Base-by-base conservation (phyloP, 1,140 invertebrate genomes). In the Drosophila simulans region DNA sequence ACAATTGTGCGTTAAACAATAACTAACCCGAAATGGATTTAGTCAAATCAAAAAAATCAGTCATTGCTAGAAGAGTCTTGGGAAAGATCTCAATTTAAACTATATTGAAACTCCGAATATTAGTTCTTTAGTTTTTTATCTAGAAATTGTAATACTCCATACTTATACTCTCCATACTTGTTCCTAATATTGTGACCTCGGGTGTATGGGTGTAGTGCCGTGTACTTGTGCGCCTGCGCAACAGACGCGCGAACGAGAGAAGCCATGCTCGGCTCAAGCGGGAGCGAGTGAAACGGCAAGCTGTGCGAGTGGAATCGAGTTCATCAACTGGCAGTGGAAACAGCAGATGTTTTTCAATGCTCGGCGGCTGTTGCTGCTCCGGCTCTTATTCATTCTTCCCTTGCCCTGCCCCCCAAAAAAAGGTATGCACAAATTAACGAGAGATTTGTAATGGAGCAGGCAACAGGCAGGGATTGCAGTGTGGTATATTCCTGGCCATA, bases 291-390 rank as follows among this genome's bases (percentile, higher is more conserved):
- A 56, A 39, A 76, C 11, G 34, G 39, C 43, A 60, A 46, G 20
- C 15, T 48, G 55, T 46, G 53, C 56, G 53, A 72, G 43, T 58
- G 64, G 74, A 81, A 91, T 81, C 80, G 89, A 89, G 88, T 89
- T 91, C 89, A 91, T 81, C 88, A 91, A 83, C 86, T 90, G 81
- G 72, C 60, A 66, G 39, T 63, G 56, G 72, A 80, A 76, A 58
- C 63, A 83, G 83, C 83, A 86, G 83, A 86, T 86, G 83, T 86
- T 86, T 83, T 82, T 86, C 83, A 88, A 88, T 86, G 83, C 77
- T 86, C 79, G 79, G 83, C 82, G 83, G 82, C 82, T 86, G 82
- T 78, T 86, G 80, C 76, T 62, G 53, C 45, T 75, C 42, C 27
- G 42, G 48, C 43, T 60, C 55, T 66, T 55, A 27, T 64, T 64